Conservation (phyloP, 2,113 vertebrate species). For the Panthera tigris region DNA sequence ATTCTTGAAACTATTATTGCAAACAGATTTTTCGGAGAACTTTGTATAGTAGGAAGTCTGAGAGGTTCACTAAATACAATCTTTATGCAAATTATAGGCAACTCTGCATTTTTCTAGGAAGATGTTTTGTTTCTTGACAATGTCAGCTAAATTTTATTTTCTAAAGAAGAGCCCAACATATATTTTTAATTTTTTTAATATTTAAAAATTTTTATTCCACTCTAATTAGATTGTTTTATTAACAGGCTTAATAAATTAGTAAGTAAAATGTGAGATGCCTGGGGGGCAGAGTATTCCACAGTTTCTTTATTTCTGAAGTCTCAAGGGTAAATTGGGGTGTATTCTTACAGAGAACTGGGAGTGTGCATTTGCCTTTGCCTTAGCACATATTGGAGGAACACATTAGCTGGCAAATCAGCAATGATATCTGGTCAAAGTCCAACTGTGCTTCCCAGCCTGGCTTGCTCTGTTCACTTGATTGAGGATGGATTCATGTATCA, state of each 20-base stretch:
- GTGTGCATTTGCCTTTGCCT: neutral
- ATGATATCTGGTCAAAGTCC: conserved; percentile 60
- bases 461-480: conserved; percentile 58
- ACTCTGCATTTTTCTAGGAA: neutral
- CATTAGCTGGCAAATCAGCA: conserved; percentile 41
- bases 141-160: neutral
- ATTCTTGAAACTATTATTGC: neutral
- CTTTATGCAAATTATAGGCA: neutral
- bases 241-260: neutral
- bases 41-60: neutral
- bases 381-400: neutral
- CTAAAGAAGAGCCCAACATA: neutral
- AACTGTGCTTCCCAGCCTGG: conserved; percentile 62
- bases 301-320: neutral
- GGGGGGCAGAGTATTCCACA: neutral
- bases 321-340: too few relatives aligned
- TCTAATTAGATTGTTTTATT: neutral
- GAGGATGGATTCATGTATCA: conserved; percentile 52
- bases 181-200: neutral
- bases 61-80: neutral
- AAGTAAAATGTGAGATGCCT: neutral
- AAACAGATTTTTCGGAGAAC: neutral
- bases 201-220: neutral
- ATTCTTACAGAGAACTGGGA: neutral
- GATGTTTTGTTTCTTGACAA: conserved; percentile 1